Percentiles rank a stretch among this genome's conserved stretches.
Evolutionary conservation across 2,797 vertebrate genomes (phyloP).

Genomic region (Anas georgica): DNA sequence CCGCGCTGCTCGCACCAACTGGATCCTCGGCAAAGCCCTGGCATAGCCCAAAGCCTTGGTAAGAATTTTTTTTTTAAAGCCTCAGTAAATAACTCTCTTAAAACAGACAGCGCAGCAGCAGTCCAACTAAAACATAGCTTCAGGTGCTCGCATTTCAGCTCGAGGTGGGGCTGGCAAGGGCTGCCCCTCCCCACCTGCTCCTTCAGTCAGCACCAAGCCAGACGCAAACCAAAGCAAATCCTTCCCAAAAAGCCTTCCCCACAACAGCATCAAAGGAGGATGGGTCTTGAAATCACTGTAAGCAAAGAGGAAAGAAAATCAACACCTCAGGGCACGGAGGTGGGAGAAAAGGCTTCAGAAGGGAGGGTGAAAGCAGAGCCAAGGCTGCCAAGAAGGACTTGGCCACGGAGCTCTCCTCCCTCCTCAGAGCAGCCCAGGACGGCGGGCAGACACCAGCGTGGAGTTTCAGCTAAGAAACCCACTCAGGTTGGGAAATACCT

Average conservation of each 20-base stretch:
- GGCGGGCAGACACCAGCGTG: rapidly evolving
- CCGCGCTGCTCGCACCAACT: background rate
- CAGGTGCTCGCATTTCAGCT: conserved; percentile 23
- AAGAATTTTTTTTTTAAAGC: background rate
- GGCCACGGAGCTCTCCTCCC: background rate
- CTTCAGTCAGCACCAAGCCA: background rate
- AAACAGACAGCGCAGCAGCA: conserved; percentile 12
- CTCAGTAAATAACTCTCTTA: background rate
- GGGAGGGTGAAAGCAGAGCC: background rate
- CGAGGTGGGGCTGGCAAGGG: conserved; percentile 53
- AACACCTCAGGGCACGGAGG: background rate
- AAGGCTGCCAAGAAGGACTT: conserved; percentile 41
- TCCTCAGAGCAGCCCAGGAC: background rate
- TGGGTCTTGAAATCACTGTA: conserved; percentile 2
- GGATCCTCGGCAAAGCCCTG: background rate
- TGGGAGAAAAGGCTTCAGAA: conserved; percentile 36
- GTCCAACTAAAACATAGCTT: conserved; percentile 43
- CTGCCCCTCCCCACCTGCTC: conserved; percentile 48
- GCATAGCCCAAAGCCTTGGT: background rate
- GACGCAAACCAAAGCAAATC: background rate
- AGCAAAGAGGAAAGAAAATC: conserved; percentile 43
- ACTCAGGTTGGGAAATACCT: background rate
- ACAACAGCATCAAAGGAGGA: conserved; percentile 42
- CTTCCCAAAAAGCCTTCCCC: conserved; percentile 21
- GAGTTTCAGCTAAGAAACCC: background rate